phyloP scores from a whole-genome alignment of 2,113 vertebrate species.

The Heliornis fulica region DNA sequence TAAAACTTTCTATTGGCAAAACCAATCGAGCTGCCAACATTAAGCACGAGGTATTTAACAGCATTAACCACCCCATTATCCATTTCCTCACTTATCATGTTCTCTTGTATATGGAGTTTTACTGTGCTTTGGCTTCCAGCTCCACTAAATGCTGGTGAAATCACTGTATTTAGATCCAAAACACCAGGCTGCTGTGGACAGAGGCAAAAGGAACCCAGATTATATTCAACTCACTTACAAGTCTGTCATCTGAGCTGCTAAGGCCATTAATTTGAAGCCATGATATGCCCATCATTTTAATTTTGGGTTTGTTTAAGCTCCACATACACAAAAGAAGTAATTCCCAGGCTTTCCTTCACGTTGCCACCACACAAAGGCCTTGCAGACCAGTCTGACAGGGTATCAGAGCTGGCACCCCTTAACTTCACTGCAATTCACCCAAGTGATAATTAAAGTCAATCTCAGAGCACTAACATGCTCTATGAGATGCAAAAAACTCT shows the following conservation, averaged over 20 bases:
- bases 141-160: conserved; percentile 19
- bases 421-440: neutral
- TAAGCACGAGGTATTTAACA: neutral
- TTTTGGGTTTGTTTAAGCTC: neutral
- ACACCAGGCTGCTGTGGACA: neutral
- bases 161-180: neutral
- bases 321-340: neutral
- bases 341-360: neutral
- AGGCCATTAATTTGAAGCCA: neutral
- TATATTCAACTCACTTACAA: neutral
- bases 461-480: neutral
- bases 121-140: conserved; percentile 30
- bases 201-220: neutral
- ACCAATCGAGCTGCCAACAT: neutral
- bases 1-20: neutral
- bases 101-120: neutral
- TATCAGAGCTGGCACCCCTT: neutral
- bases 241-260: neutral
- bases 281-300: conserved; percentile 19
- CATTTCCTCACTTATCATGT: neutral
- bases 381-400: neutral
- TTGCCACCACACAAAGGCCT: neutral
- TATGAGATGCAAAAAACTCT: neutral
- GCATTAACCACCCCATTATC: neutral
- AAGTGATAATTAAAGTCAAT: neutral